phyloP scores from a whole-genome alignment of 2,888 invertebrate species.

The Zygaena filipendulae region DNA sequence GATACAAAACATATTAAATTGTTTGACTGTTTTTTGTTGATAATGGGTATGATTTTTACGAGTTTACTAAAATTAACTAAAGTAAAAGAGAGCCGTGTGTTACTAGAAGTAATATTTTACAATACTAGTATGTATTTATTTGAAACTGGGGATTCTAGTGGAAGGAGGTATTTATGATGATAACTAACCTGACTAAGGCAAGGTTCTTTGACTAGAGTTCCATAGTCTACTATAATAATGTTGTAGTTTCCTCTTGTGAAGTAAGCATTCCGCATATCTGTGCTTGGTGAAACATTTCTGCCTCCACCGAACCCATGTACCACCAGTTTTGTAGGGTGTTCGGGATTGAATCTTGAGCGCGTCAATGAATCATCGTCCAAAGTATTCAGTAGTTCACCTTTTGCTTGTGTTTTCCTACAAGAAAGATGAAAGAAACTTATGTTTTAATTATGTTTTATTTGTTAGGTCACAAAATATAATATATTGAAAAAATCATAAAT shows the following conservation, averaged over 20 bases:
- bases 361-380: constrained; percentile 76
- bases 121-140: too few relatives aligned
- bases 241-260: constrained; percentile 85
- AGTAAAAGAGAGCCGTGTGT: too few relatives aligned
- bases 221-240: constrained; percentile 89
- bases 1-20: too few relatives aligned
- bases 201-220: constrained; percentile 81
- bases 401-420: constrained; percentile 77
- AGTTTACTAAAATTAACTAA: too few relatives aligned
- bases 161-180: too few relatives aligned
- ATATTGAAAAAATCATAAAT: too few relatives aligned
- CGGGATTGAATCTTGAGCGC: constrained; percentile 80
- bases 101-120: too few relatives aligned
- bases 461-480: too few relatives aligned
- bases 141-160: too few relatives aligned
- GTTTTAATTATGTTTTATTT: too few relatives aligned
- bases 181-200: constrained; percentile 82
- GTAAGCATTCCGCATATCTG: constrained; percentile 86
- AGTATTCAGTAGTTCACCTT: constrained; percentile 78
- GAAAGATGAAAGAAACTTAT: constrained; percentile 6
- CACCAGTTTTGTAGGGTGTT: constrained; percentile 85
- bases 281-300: constrained; percentile 82
- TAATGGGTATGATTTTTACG: too few relatives aligned
- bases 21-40: too few relatives aligned
- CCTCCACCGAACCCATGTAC: constrained; percentile 94